Evolutionary conservation across 2,797 vertebrate genomes (phyloP).

Genomic region (Orestias chungarensis): DNA sequence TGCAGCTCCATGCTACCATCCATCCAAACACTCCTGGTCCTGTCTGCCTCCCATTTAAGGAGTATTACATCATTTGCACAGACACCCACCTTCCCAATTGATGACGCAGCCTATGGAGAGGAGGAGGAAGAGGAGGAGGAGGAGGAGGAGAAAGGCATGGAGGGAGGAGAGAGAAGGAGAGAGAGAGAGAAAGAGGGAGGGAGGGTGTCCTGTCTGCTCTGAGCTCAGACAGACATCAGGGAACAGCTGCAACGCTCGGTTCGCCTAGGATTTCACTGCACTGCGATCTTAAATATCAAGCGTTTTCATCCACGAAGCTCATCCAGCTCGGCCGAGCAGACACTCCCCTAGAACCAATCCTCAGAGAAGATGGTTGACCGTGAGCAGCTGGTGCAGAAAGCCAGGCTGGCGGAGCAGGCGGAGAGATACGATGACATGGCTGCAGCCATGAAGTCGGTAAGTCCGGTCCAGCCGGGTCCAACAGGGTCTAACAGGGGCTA

Average conservation of each 20-base stretch:
- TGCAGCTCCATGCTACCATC: conserved; percentile 33
- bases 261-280: conserved; percentile 75
- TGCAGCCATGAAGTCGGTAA: conserved; percentile 99
- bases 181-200: conserved; percentile 46
- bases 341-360: conserved; percentile 39
- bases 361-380: conserved; percentile 93
- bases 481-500: no score
- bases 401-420: conserved; percentile 98
- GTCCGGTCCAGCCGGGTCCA: conserved; percentile 69
- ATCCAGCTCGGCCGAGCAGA: conserved; percentile 54
- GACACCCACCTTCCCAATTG: conserved; percentile 73
- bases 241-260: conserved; percentile 82
- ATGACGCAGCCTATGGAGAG: conserved; percentile 71
- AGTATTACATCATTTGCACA: conserved; percentile 79
- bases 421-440: conserved; percentile 99
- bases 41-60: conserved; percentile 73
- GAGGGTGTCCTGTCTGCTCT: conserved; percentile 82
- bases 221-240: conserved; percentile 86
- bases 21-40: conserved; percentile 44
- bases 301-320: conserved; percentile 52
- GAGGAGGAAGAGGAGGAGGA: conserved; percentile 38
- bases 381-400: conserved; percentile 99
- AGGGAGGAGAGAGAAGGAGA: no score
- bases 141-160: conserved; percentile 31
- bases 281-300: conserved; percentile 69